Evolutionary conservation across 2,113 vertebrate species (phyloP), one percentile per base, ranked within the genome.

Genomic region (Pao palembangensis): DNA sequence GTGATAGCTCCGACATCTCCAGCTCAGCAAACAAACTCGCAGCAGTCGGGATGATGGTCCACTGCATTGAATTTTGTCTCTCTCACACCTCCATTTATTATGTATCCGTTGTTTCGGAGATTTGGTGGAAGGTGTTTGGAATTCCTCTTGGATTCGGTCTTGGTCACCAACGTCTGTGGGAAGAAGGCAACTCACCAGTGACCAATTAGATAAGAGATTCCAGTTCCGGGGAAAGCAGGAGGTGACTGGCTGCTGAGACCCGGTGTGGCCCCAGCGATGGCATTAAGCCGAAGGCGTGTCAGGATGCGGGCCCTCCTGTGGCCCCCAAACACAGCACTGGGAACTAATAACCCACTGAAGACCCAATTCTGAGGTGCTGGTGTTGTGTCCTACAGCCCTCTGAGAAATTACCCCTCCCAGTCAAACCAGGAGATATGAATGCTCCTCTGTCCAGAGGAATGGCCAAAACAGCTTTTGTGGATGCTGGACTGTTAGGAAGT

Each of bases 171-270:
- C 86, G 89, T 76, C 59, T 87, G 86, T 81, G 83, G 83, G 88
- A 88, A 87, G 88, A 91, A 71, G 88, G 86, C 89, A 92, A 92
- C 86, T 92, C 93, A 94, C 93, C 64, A 62, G 94, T 94, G 93
- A 93, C 93, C 93, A 94, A 94, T 95, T 96, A 94, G 89, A 86
- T 80, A 79, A 82, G 90, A 76, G 87, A 91, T 88, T 92, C 90
- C 90, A 88, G 87, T 11, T 87, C 80, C 87, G 88, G 85, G 91
- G 89, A 87, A 85, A 89, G 90, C 92, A 89, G 84, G 79, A 71
- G 88, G 84, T 89, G 93, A 88, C 90, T 93, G 91, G 93, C 85
- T 85, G 85, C 75, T 84, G 84, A 87, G 73, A 79, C 55, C 69
- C 88, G 85, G 78, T 90, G 91, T 90, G 91, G 92, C 88, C 91